A percentile compares a stretch with the other conserved stretches of the same genome.
Evolutionary conservation across 2,888 invertebrate species (phyloP).

Genomic region (Tenthredo amoena): DNA sequence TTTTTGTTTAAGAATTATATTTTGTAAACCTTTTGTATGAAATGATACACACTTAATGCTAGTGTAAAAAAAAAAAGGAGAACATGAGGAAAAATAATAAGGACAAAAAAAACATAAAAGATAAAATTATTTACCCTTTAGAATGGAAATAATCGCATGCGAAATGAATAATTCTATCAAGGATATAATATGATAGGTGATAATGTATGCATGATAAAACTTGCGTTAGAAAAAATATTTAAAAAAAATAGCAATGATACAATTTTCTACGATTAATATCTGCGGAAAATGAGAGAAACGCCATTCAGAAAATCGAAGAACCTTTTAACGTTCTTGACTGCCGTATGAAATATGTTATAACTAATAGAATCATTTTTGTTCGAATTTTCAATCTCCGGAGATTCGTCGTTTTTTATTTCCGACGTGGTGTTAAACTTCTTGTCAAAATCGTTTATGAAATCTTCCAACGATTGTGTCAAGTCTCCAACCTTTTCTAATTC

Average conservation of each 20-base stretch:
- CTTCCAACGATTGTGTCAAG: conserved; percentile 65
- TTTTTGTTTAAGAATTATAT: neutral
- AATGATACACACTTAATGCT: neutral
- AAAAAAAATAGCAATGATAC: neutral
- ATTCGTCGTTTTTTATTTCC: neutral
- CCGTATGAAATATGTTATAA: conserved; percentile 59
- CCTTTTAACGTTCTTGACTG: conserved; percentile 64
- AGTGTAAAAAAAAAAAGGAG: neutral
- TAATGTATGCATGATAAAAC: neutral
- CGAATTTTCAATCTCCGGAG: neutral
- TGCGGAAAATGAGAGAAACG: conserved; percentile 59
- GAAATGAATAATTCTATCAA: neutral
- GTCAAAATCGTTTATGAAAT: conserved; percentile 65
- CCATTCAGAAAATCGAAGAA: conserved; percentile 66
- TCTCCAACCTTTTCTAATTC: conserved; percentile 64
- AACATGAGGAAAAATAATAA: no score
- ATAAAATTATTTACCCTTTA: neutral
- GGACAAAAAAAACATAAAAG: neutral
- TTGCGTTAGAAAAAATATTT: neutral
- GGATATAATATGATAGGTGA: neutral
- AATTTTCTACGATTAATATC: conserved; percentile 50
- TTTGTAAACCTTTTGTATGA: neutral
- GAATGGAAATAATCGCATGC: neutral
- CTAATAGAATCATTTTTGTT: conserved; percentile 28
- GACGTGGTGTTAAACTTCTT: conserved; percentile 59